Conservation (phyloP, 2,797 vertebrate species). For the Sandelia bainsii region DNA sequence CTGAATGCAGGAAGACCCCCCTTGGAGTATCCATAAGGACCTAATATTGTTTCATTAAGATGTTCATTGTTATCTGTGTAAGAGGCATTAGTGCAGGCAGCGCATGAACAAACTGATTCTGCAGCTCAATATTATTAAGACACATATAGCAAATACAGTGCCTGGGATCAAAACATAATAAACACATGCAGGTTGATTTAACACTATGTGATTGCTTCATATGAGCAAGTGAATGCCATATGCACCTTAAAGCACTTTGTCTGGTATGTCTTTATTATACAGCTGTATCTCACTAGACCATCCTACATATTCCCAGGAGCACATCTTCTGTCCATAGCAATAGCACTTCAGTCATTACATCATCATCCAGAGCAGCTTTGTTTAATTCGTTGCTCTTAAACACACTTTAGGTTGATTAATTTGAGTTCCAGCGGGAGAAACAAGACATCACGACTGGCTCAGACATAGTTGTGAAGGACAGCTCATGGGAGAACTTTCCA, state of each 20-base stretch:
- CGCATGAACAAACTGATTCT: not conserved
- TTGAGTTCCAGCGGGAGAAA: slow-evolving; percentile 39
- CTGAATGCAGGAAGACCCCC: slow-evolving; percentile 47
- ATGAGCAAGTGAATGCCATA: slow-evolving; percentile 28
- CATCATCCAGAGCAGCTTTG: slow-evolving; percentile 46
- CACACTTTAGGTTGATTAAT: slow-evolving; percentile 47
- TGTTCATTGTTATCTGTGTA: slow-evolving; percentile 43
- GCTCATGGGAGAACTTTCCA: slow-evolving; percentile 61
- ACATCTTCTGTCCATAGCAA: slow-evolving; percentile 24
- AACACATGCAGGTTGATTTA: slow-evolving; percentile 20
- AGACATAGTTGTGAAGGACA: slow-evolving; percentile 45
- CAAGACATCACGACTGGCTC: slow-evolving; percentile 27
- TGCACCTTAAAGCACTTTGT: slow-evolving; percentile 34
- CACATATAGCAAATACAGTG: slow-evolving; percentile 10
- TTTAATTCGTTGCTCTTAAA: slow-evolving; percentile 49
- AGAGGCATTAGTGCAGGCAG: slow-evolving; percentile 21
- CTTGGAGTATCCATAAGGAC: slow-evolving; percentile 45
- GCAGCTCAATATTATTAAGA: slow-evolving; percentile 6
- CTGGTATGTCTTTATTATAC: slow-evolving; percentile 40
- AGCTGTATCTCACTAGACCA: slow-evolving; percentile 39
- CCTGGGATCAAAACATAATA: slow-evolving; percentile 39
- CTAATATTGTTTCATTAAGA: slow-evolving; percentile 47
- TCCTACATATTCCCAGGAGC: slow-evolving; percentile 61
- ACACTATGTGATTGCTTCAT: not conserved
- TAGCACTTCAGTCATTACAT: slow-evolving; percentile 53